Percentiles rank a stretch among this genome's conserved stretches.
phyloP scores from a whole-genome alignment of 1,140 invertebrate genomes.

The Orius laevigatus region DNA sequence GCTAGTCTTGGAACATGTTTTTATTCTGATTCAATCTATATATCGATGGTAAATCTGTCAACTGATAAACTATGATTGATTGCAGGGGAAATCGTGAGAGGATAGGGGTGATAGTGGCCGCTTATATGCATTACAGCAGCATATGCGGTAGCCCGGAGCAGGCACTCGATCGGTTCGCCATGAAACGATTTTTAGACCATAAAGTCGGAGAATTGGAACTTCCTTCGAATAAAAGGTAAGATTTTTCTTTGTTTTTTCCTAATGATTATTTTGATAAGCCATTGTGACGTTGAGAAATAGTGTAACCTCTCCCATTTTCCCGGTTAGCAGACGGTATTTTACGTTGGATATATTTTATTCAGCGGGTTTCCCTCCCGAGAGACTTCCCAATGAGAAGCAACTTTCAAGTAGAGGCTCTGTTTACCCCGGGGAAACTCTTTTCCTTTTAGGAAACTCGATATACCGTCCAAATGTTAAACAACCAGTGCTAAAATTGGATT shows the following conservation, averaged over 20 bases:
- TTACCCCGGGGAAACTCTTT: no score
- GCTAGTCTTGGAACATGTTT: no score
- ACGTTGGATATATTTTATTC: neutral
- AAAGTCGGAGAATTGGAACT: constrained; percentile 61
- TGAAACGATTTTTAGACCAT: constrained; percentile 79
- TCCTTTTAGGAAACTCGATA: no score
- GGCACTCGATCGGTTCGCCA: constrained; percentile 77
- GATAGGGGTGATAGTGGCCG: constrained; percentile 70
- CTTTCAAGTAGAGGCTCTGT: no score
- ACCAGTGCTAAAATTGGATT: no score
- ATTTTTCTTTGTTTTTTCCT: neutral
- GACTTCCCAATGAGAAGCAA: no score
- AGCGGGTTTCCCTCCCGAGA: no score
- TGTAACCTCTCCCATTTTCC: constrained; percentile 5
- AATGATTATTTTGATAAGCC: neutral
- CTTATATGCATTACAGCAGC: constrained; percentile 87
- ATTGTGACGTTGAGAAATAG: no score
- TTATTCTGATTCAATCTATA: no score
- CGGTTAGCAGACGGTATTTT: neutral
- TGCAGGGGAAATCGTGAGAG: constrained; percentile 53
- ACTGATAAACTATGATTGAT: constrained; percentile 8
- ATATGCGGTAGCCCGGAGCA: constrained; percentile 80
- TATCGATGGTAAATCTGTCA: neutral
- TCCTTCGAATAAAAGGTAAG: constrained; percentile 77
- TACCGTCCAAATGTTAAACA: no score